Percentiles rank a stretch among this genome's conserved stretches.
phyloP scores from a whole-genome alignment of 2,888 invertebrate genomes.

The Cecidostiba fungosa region DNA sequence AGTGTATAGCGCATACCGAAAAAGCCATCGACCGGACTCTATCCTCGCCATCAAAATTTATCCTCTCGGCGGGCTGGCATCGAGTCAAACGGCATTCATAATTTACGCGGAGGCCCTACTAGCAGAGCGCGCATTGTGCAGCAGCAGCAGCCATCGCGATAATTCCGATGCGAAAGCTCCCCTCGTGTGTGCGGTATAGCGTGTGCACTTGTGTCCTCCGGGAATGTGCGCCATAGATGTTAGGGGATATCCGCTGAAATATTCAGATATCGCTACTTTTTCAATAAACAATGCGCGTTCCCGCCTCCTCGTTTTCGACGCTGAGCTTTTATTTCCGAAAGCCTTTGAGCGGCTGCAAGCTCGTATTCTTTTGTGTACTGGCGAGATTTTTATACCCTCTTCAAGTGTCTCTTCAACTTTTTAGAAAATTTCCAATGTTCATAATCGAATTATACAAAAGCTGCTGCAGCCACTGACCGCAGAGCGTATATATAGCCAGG shows the following conservation, averaged over 20 bases:
- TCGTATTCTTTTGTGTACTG: background rate
- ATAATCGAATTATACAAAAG: constrained; percentile 27
- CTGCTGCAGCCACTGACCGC: background rate
- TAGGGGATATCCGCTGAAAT: constrained; percentile 39
- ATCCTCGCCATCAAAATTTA: constrained; percentile 72
- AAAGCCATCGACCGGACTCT: constrained; percentile 22
- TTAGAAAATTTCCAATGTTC: no score
- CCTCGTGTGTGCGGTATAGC: background rate
- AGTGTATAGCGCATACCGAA: background rate
- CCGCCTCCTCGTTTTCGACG: background rate
- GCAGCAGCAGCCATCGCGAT: constrained; percentile 65
- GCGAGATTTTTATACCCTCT: background rate
- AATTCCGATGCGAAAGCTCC: constrained; percentile 63
- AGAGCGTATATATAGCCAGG: background rate
- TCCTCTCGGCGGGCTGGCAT: constrained; percentile 73
- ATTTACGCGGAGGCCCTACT: constrained; percentile 73
- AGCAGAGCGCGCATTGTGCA: constrained; percentile 58
- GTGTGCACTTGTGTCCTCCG: background rate
- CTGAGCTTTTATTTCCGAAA: constrained; percentile 20
- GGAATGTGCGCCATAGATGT: constrained; percentile 18
- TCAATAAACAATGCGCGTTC: constrained; percentile 45
- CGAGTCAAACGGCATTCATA: constrained; percentile 78
- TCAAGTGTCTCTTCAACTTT: no score
- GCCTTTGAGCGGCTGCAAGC: no score
- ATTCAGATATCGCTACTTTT: constrained; percentile 39